Conservation (phyloP, 2,888 invertebrate genomes). For the Diarsia brunnea region DNA sequence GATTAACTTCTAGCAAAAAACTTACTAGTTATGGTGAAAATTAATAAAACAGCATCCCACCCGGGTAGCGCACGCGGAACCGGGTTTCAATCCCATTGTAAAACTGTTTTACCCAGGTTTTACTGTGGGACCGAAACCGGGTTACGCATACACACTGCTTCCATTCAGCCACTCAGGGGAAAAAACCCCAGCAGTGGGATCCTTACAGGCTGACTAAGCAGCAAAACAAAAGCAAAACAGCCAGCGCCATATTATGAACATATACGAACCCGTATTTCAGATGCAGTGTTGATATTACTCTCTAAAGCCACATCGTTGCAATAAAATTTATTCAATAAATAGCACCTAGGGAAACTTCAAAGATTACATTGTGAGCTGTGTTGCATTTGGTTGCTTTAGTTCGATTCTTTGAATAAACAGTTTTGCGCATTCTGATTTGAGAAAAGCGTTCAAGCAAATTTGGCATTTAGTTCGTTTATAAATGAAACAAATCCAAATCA, state of each 20-base stretch:
- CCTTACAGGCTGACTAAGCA: neutral
- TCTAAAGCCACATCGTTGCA: constrained; percentile 17
- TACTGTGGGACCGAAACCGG: too few relatives aligned
- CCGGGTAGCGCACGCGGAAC: too few relatives aligned
- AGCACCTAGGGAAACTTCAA: constrained; percentile 5
- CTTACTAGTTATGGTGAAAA: neutral
- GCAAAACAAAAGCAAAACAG: neutral
- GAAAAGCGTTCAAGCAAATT: constrained; percentile 1
- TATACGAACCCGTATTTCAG: neutral
- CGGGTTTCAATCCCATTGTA: too few relatives aligned
- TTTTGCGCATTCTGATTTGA: neutral
- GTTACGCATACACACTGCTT: neutral
- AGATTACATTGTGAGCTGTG: constrained; percentile 22
- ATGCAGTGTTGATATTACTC: constrained; percentile 24
- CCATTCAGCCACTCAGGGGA: neutral
- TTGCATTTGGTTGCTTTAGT: constrained; percentile 3
- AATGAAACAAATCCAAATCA: neutral
- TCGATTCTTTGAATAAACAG: constrained; percentile 10
- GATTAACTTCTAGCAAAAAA: neutral
- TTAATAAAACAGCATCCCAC: neutral
- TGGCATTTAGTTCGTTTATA: constrained; percentile 1
- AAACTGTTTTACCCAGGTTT: too few relatives aligned
- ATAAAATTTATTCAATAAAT: constrained; percentile 42
- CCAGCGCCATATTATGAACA: neutral
- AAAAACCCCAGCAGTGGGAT: neutral